phyloP scores from a whole-genome alignment of 2,888 invertebrate genomes.

The Polydesmus complanatus region DNA sequence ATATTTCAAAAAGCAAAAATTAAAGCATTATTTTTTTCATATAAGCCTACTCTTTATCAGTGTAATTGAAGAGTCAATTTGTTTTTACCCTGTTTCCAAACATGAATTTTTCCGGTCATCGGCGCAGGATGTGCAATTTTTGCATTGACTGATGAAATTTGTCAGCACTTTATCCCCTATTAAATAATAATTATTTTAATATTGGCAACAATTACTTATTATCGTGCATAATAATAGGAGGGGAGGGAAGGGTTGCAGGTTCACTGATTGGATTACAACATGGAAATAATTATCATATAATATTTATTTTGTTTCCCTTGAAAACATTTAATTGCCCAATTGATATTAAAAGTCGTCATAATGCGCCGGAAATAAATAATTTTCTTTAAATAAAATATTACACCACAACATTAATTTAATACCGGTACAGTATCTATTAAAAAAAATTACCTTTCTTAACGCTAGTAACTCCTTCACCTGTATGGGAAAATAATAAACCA shows the following conservation, averaged over 20 bases:
- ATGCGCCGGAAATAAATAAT: too few relatives aligned
- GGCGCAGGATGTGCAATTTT: slow-evolving; percentile 3
- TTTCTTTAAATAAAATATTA: too few relatives aligned
- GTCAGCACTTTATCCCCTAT: slow-evolving; percentile 12
- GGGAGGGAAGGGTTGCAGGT: too few relatives aligned
- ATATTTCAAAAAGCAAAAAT: too few relatives aligned
- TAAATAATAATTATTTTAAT: background rate
- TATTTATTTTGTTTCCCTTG: too few relatives aligned
- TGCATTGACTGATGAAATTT: slow-evolving; percentile 4
- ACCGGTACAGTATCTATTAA: background rate
- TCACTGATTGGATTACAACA: too few relatives aligned
- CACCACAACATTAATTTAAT: background rate
- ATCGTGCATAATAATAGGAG: too few relatives aligned
- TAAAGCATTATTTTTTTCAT: background rate
- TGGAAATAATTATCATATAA: too few relatives aligned
- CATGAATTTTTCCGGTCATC: background rate
- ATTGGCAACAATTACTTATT: too few relatives aligned
- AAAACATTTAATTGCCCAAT: too few relatives aligned
- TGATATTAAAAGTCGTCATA: too few relatives aligned
- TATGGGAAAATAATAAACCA: too few relatives aligned
- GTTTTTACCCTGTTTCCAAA: slow-evolving; percentile 7
- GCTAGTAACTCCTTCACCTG: background rate
- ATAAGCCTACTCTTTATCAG: background rate
- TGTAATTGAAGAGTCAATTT: background rate
- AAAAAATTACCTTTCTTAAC: background rate